Base-by-base conservation (phyloP, 2,888 invertebrate genomes). In the Aleiodes leptofemur region DNA sequence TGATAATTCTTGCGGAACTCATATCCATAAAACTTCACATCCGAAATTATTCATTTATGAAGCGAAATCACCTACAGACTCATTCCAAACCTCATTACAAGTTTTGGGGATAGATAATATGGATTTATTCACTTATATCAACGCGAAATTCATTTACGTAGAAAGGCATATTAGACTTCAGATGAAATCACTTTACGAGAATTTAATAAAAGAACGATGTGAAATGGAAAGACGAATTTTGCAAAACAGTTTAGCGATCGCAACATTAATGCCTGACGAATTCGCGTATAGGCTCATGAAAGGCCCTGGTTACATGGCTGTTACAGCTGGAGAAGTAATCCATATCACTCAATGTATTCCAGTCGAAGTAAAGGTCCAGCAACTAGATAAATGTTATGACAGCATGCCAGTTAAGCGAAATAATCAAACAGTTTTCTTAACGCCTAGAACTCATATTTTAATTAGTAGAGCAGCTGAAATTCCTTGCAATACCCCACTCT, bases 271-370 rank as follows among this genome's bases (percentile, higher is more conserved):
- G 3, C 86, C 82, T 0, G 81, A 85, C 59, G 77, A 81, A 61
- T 80, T 86, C 9, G 83, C 82, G 0, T 78, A 68, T 6, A 55
- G 82, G 0, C 53, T 85, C 0, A 82, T 82, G 79, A 77, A 82
- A 31, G 53, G 76, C 23, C 76, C 78, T 0, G 84, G 83, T 0
- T 82, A 81, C 57, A 80, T 83, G 68, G 81, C 81, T 0, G 72
- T 80, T 29, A 76, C 81, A n/a, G 71, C 76, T 70, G 84, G 83
- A 14, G 82, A 83, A 71, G 80, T 79, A 0, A 53, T 81, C 0
- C 82, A 83, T 66, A 77, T 86, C 0, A 66, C 85, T 1, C 77
- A 83, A 59, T 86, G 86, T 55, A 74, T 78, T 8, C 57, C 76
- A 69, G 77, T 82, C 31, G 61, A 75, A 82, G 83, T 61, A 81